A percentile compares a stretch with the other conserved stretches of the same genome.
Conservation (phyloP, 2,888 invertebrate genomes). For the Eumacrocentrus americanus region DNA sequence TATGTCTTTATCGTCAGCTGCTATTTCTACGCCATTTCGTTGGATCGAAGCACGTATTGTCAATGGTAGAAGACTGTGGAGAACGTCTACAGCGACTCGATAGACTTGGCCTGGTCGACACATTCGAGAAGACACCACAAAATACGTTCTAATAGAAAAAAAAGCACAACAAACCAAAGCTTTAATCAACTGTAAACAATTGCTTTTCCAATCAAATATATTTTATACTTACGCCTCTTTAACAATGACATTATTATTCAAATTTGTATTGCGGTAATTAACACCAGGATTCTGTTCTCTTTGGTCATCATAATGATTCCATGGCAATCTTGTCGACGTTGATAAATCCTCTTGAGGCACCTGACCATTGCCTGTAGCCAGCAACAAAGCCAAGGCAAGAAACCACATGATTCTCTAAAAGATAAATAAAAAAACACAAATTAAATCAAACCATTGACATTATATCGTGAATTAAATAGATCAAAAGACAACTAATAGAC, state of each 20-base stretch:
- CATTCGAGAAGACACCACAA: constrained; percentile 89
- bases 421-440: neutral
- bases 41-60: constrained; percentile 88
- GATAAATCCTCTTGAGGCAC: constrained; percentile 40
- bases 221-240: constrained; percentile 53
- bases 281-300: constrained; percentile 36
- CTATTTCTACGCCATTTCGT: constrained; percentile 86
- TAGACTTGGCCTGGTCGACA: constrained; percentile 92
- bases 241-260: constrained; percentile 48
- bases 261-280: constrained; percentile 31
- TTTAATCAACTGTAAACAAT: too few relatives aligned
- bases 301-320: constrained; percentile 42
- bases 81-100: constrained; percentile 83
- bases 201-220: neutral
- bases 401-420: constrained; percentile 43
- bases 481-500: too few relatives aligned
- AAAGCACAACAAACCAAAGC: too few relatives aligned
- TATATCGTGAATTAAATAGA: neutral
- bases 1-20: constrained; percentile 80
- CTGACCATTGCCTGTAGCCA: constrained; percentile 42
- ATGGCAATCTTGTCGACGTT: constrained; percentile 43
- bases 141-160: constrained; percentile 94
- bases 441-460: neutral
- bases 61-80: constrained; percentile 79
- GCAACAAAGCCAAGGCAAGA: constrained; percentile 41